phyloP scores from a whole-genome alignment of 2,888 invertebrate species.

The Drosophila quinaria region DNA sequence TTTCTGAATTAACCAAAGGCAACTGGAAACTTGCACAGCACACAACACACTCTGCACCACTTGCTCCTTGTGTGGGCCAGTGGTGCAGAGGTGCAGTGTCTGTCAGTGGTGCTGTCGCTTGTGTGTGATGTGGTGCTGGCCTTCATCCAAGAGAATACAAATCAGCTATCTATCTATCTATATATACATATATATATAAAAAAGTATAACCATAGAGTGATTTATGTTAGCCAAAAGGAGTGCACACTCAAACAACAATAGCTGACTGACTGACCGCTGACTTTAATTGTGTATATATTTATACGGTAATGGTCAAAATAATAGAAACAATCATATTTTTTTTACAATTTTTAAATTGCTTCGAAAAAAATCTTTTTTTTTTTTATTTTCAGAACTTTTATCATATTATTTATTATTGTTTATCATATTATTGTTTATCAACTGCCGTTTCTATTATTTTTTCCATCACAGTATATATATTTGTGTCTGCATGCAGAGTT shows the following conservation, averaged over 20 bases:
- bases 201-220: constrained; percentile 21
- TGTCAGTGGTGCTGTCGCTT: constrained; percentile 42
- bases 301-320: neutral
- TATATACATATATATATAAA: constrained; percentile 1
- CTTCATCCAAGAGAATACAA: constrained; percentile 63
- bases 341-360: too few species aligned
- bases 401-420: too few species aligned
- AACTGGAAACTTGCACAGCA: constrained; percentile 41
- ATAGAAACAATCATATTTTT: too few species aligned
- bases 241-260: constrained; percentile 24
- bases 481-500: constrained; percentile 25
- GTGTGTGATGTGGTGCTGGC: constrained; percentile 51
- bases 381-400: too few species aligned
- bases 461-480: neutral
- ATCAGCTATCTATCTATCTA: constrained; percentile 3
- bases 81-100: constrained; percentile 16
- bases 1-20: constrained; percentile 31
- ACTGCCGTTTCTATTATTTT: too few species aligned
- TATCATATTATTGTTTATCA: too few species aligned
- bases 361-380: too few species aligned
- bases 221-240: constrained; percentile 49
- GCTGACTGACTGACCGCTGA: constrained; percentile 23
- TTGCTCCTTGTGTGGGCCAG: constrained; percentile 52
- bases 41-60: constrained; percentile 20
- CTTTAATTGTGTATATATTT: neutral